Evolutionary conservation across 2,888 invertebrate genomes (phyloP), one percentile per base, ranked within the genome.

Genomic region (Clanis bilineata): DNA sequence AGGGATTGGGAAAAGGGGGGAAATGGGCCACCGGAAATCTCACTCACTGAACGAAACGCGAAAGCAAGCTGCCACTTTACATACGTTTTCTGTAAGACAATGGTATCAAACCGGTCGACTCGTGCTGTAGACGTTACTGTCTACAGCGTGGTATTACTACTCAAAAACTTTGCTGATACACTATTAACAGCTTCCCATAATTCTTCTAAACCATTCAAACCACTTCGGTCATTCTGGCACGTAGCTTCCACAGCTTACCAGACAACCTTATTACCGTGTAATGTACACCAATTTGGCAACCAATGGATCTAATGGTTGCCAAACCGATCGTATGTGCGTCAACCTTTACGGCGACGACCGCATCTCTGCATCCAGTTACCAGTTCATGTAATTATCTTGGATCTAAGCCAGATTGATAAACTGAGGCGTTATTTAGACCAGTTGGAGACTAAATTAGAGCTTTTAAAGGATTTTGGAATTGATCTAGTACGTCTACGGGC

Each of bases 261-360:
- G 18, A 18, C 51, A 44, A 22, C 4, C 51, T 51, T 32, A 51
- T 51, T 51, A 51, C 32, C 32, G 28, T 28, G 32, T 51, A 15
- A 32, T 32, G 32, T 51, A 18, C 18, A 51, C 18, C 9, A 28
- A 28, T 51, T 51, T 51, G 51, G 51, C 51, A 51, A 32, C 51
- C 51, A 32, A 51, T 51, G 28, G 28, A 4, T 51, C 18, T 28
- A 15, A 51, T 28, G 18, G 51, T 51, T 51, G 51, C 51, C 51
- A 51, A 51, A 51, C 51, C 51, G 45, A 45, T n/a, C 45, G 51
- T 51, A 51, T 51, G 51, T 25, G 23, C 23, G 45, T n/a, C 28
- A 9, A 51, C 51, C 51, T 51, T 28, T 15, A 28, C 47, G 28
- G 22, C 21, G 47, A 32, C 32, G 28, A 51, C 51, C 32, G 10